A percentile compares a stretch with the other conserved stretches of the same genome.
Evolutionary conservation across 1,140 invertebrate species (phyloP).

Genomic region (Musca vetustissima): DNA sequence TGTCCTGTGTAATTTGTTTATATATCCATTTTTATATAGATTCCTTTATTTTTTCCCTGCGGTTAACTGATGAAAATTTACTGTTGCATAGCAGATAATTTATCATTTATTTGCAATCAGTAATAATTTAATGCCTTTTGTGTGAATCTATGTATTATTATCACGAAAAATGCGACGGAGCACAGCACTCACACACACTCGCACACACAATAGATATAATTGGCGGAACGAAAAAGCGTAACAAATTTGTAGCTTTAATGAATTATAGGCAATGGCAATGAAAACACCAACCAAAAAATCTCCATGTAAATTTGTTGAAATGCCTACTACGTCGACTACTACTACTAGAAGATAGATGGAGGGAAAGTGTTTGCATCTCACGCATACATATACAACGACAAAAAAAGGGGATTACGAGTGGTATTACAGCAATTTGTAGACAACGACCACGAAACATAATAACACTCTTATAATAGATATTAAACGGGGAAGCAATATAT

Average conservation of each 20-base stretch:
- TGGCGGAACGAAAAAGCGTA: too few relatives aligned
- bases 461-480: neutral
- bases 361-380: too few relatives aligned
- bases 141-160: neutral
- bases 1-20: too few relatives aligned
- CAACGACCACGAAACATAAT: neutral
- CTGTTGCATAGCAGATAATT: conserved; percentile 14
- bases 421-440: conserved; percentile 17
- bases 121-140: conserved; percentile 3
- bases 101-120: conserved; percentile 11
- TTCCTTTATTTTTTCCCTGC: too few relatives aligned
- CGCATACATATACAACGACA: too few relatives aligned
- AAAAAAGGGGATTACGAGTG: too few relatives aligned
- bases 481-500: neutral
- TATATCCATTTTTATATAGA: too few relatives aligned
- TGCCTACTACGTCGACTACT: too few relatives aligned
- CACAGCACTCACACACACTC: neutral
- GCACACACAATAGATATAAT: neutral
- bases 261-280: neutral
- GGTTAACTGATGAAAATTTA: conserved; percentile 2
- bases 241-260: neutral
- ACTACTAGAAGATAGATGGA: too few relatives aligned
- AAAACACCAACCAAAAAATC: too few relatives aligned
- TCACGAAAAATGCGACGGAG: neutral
- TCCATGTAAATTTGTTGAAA: too few relatives aligned